A percentile compares a stretch with the other conserved stretches of the same genome.
Conservation (phyloP, 2,888 invertebrate species). For the Microchrysa polita region DNA sequence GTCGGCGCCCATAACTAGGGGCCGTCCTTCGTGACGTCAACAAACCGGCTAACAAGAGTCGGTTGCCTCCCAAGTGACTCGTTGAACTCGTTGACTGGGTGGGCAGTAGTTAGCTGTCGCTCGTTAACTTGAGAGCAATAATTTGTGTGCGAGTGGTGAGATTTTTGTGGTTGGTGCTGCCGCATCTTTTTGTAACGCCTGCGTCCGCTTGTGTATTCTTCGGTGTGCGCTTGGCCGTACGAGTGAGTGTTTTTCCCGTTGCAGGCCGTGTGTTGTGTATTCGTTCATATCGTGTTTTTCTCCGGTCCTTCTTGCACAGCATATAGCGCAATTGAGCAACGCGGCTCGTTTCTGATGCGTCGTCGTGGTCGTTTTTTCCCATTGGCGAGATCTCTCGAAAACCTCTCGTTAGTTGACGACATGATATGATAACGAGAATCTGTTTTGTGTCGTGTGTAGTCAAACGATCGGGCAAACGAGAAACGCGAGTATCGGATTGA, state of each 20-base stretch:
- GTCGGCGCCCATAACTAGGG: slow-evolving; percentile 27
- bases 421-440: slow-evolving; percentile 43
- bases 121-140: slow-evolving; percentile 51
- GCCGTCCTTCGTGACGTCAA: neutral
- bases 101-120: slow-evolving; percentile 48
- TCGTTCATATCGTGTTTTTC: slow-evolving; percentile 15
- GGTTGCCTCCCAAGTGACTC: slow-evolving; percentile 26
- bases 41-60: slow-evolving; percentile 48
- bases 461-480: slow-evolving; percentile 36
- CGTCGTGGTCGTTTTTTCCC: slow-evolving; percentile 28
- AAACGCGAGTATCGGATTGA: slow-evolving; percentile 15
- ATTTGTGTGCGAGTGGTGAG: slow-evolving; percentile 34
- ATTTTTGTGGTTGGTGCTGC: slow-evolving; percentile 36
- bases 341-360: neutral
- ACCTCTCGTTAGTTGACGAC: slow-evolving; percentile 39
- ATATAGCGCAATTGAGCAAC: too few species aligned
- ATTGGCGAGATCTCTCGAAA: slow-evolving; percentile 28
- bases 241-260: slow-evolving; percentile 1
- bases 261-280: neutral
- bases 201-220: slow-evolving; percentile 11
- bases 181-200: slow-evolving; percentile 39
- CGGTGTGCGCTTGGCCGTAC: slow-evolving; percentile 3
- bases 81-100: slow-evolving; percentile 43
- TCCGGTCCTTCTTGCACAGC: slow-evolving; percentile 1
- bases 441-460: slow-evolving; percentile 34